A percentile compares a stretch with the other conserved stretches of the same genome.
Conservation (phyloP, 2,888 invertebrate species). For the Oligia latruncula region DNA sequence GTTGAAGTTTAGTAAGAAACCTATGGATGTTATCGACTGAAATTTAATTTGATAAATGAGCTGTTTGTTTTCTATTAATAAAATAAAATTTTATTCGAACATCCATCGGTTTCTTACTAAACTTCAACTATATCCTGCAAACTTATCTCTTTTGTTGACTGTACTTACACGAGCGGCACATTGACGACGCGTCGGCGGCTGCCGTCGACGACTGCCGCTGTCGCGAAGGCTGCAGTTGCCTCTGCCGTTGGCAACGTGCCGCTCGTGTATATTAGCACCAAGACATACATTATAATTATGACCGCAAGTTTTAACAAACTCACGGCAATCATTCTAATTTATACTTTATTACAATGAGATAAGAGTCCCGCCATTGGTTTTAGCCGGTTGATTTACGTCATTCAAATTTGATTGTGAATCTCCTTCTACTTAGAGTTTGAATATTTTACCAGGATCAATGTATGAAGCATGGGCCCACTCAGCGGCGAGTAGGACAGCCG, state of each 20-base stretch:
- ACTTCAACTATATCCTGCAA: too few relatives aligned
- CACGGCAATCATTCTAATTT: neutral
- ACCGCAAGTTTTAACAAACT: neutral
- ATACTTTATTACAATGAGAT: neutral
- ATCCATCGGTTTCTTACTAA: too few relatives aligned
- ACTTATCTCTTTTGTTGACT: too few relatives aligned
- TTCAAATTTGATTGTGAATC: neutral
- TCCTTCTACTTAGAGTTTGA: neutral
- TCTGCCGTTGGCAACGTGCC: neutral
- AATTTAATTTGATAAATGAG: too few relatives aligned
- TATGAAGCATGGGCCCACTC: slow-evolving; percentile 86
- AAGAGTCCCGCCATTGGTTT: neutral
- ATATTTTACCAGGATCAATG: slow-evolving; percentile 82
- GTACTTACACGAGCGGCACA: too few relatives aligned
- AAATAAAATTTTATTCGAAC: too few relatives aligned
- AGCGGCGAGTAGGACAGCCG: slow-evolving; percentile 84
- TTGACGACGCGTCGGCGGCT: neutral
- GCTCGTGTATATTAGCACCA: neutral
- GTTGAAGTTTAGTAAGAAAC: too few relatives aligned
- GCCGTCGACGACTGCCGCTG: too few relatives aligned
- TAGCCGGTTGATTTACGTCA: neutral
- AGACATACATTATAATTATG: neutral
- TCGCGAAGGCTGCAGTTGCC: neutral
- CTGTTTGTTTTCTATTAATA: too few relatives aligned
- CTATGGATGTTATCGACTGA: too few relatives aligned